These are phyloP conservation scores for Petaurus breviceps DNA, from an alignment of 2,113 vertebrate species.

Conservation along the genomic window DNA sequence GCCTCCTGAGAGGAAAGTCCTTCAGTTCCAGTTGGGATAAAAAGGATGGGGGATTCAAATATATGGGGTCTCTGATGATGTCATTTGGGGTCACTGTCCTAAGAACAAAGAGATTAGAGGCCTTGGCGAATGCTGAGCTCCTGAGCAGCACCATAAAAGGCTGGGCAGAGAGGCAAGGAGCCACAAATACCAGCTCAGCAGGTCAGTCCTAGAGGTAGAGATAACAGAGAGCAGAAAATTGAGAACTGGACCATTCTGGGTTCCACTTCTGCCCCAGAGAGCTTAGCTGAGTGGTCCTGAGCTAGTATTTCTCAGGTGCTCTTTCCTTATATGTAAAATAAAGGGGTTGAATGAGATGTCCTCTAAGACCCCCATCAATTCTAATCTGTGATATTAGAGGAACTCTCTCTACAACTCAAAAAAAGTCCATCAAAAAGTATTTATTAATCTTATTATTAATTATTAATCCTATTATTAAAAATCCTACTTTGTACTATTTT, in stretches of 20 bases:
- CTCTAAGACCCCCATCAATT: not conserved
- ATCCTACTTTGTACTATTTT: not conserved
- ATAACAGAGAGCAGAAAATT: not conserved
- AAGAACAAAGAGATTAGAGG: constrained; percentile 57
- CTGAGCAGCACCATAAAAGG: not conserved
- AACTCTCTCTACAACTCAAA: not conserved
- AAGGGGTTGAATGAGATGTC: not conserved
- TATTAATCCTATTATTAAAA: not conserved
- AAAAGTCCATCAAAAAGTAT: not conserved
- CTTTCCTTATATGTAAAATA: no score
- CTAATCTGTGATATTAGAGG: not conserved
- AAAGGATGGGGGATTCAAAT: constrained; percentile 66
- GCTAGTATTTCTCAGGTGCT: not conserved
- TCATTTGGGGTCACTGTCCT: constrained; percentile 60
- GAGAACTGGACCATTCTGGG: not conserved
- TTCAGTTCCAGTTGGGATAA: constrained; percentile 29
- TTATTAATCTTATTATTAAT: not conserved
- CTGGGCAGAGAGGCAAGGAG: not conserved
- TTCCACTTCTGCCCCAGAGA: not conserved
- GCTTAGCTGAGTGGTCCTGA: not conserved
- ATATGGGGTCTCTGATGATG: constrained; percentile 45
- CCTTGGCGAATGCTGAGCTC: not conserved
- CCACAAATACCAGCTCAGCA: not conserved
- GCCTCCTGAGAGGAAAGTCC: constrained; percentile 55
- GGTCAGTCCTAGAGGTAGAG: not conserved